Base-by-base conservation (phyloP, 2,888 invertebrate genomes). In the Nebria brevicollis region DNA sequence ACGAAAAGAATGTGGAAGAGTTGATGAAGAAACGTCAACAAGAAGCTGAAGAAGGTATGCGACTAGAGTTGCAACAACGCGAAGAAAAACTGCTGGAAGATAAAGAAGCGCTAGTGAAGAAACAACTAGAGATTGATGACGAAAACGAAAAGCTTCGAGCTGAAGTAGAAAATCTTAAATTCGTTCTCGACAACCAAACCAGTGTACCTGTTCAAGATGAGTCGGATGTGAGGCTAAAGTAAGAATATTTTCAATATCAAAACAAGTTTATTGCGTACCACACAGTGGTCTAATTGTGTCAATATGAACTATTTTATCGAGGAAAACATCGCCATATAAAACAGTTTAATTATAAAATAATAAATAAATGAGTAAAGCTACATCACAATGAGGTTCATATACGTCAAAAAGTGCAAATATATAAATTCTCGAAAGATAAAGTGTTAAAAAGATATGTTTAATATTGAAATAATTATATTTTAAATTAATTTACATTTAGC, bases 141-240 rank as follows among this genome's bases (percentile, higher is more conserved):
- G 74, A 78, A 66, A 78, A 78, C n/a, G 78, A 78, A 43, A 66
- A 73, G n/a, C 65, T 78, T 66, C 65, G 66, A 1, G 72, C 25
- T 7, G 34, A 72, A 26, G 26, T 68, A 13, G 20, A 68, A 68
- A 26, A 68, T 20, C 20, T 68, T 20, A 68, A 68, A 10, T n/a
- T 15, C 20, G 15, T 25, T 13, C 3, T 68, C 15, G 68, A 68
- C 13, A 68, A 26, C 7, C 20, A 68, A 10, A 68, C 7, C 4
- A 54, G 8, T 54, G 4, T n/a, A 68, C n/a, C 20, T n/a, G 68
- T 20, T 5, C 26, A 0, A 68, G 20, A 68, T 26, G 15, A 68
- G 6, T 20, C n/a, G 10, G 68, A 26, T 26, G 13, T 68, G 68
- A 7, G 68, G 13, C 10, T n/a, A 68, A 68, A 26, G 68, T 68